phyloP scores from a whole-genome alignment of 2,113 vertebrate species.

The Tinamus guttatus region DNA sequence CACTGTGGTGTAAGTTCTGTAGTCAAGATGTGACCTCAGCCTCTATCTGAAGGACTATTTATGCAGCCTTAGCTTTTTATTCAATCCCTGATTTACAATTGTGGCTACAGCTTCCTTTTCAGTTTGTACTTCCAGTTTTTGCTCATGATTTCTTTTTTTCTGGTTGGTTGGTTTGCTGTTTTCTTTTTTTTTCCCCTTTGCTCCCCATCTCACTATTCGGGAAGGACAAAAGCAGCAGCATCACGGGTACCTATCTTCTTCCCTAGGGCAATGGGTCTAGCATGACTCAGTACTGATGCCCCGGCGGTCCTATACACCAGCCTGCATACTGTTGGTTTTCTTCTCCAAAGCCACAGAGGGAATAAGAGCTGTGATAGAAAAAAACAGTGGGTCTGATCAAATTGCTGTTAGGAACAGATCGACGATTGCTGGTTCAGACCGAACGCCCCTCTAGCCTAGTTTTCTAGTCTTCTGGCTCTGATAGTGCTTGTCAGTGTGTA shows the following conservation, averaged over 20 bases:
- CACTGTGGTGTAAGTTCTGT: not conserved
- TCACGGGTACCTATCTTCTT: not conserved
- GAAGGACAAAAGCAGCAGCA: not conserved
- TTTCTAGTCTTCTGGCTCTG: not conserved
- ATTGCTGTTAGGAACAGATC: not conserved
- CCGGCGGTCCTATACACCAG: fast-evolving
- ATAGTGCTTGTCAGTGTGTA: not conserved
- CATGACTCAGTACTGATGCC: not conserved
- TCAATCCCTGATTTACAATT: not conserved
- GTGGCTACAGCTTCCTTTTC: not conserved
- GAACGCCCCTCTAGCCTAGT: not conserved
- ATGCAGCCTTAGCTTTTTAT: not conserved
- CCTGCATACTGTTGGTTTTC: not conserved
- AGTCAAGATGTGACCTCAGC: not conserved
- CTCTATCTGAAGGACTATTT: not conserved
- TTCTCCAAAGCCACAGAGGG: not conserved
- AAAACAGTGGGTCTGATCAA: not conserved
- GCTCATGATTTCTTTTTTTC: not conserved
- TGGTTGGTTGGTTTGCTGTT: not conserved
- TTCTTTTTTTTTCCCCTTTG: not conserved
- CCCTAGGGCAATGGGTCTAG: not conserved
- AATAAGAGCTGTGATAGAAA: not conserved
- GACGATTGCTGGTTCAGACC: not conserved
- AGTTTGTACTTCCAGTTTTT: not conserved
- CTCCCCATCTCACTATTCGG: not conserved